Evolutionary conservation across 2,888 invertebrate genomes (phyloP), one percentile per base, ranked within the genome.

Genomic region (Halictus ligatus): DNA sequence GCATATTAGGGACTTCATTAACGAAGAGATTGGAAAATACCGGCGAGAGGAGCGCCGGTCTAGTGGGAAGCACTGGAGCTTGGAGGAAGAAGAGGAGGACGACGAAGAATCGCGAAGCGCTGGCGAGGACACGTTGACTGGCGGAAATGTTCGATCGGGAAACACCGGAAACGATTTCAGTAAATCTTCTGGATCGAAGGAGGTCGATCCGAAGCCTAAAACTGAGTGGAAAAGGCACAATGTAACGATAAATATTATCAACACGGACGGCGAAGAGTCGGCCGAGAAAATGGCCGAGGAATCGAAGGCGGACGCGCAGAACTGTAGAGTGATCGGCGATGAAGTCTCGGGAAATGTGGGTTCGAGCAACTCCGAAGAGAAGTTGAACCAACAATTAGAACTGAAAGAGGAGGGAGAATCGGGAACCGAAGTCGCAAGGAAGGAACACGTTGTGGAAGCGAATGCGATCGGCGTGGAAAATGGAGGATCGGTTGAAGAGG

Each of bases 1-100:
- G 40, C 94, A 94, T 50, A 94, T 95, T 75, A 89, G 95, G n/a
- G 96, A 89, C 96, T 97, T 90, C 93, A 96, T 90, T 93, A 96
- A 92, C 95, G 96, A 90, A 95, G 96, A 91, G 95, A 96, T 95
- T 92, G 96, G 92, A 94, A 96, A 95, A 87, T 94, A 93, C 82
- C 87, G 93, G 4, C 89, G 94, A 67, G 82, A 83, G 2, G 83
- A 83, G 21, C 18, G 73, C 15, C 78, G 54, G 2, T 54, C 43
- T 5, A 54, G 67, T 21, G 21, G 50, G 25, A 76, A 13, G 35
- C 35, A 2, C 15, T 12, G 29, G 25, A 50, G 15, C 5, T 40
- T 71, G 43, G 43, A 7, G 12, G 71, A 43, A 7, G 71, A n/a
- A 1, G 71, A 43, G 21, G 71, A 43, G 13, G 43, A 71, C 7